Evolutionary conservation across 2,797 vertebrate species (phyloP).

Genomic region (Calcarius lapponicus): DNA sequence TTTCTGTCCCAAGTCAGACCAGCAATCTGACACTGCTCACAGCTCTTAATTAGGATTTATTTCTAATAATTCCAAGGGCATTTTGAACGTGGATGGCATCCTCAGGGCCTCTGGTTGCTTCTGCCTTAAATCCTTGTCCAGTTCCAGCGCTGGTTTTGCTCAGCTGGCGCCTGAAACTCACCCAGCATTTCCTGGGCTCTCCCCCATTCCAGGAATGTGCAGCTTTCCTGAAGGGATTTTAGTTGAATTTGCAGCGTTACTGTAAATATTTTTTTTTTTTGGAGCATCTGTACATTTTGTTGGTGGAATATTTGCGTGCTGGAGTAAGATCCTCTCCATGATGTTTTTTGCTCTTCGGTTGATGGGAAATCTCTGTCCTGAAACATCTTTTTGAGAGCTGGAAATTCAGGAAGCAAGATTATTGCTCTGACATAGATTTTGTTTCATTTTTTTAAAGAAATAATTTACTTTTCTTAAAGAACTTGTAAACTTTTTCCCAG

Average conservation of each 20-base stretch:
- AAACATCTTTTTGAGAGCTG: not conserved
- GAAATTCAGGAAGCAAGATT: conserved; percentile 34
- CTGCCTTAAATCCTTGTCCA: conserved; percentile 9
- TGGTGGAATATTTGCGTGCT: conserved; percentile 26
- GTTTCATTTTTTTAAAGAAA: not conserved
- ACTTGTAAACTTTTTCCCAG: conserved; percentile 42
- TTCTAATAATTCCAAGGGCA: not conserved
- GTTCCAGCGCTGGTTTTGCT: not conserved
- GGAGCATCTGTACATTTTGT: conserved; percentile 61
- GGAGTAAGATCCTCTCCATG: conserved; percentile 13
- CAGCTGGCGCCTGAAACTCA: not conserved
- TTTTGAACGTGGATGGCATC: conserved; percentile 16
- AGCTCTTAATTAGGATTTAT: not conserved
- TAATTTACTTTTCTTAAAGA: conserved; percentile 67
- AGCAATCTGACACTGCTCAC: not conserved
- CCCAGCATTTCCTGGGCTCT: conserved; percentile 19
- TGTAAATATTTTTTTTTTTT: conserved; percentile 70
- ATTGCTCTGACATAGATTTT: conserved; percentile 39
- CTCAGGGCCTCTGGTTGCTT: conserved; percentile 6
- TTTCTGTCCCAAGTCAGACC: not conserved
- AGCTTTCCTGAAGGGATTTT: conserved; percentile 41
- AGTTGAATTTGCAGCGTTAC: conserved; percentile 45
- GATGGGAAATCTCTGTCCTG: not conserved
- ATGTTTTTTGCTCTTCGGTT: conserved; percentile 54
- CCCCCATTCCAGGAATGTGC: not conserved